These are phyloP conservation scores for Australoheros facetus DNA, from an alignment of 2,797 vertebrate genomes.

Conservation along the genomic window DNA sequence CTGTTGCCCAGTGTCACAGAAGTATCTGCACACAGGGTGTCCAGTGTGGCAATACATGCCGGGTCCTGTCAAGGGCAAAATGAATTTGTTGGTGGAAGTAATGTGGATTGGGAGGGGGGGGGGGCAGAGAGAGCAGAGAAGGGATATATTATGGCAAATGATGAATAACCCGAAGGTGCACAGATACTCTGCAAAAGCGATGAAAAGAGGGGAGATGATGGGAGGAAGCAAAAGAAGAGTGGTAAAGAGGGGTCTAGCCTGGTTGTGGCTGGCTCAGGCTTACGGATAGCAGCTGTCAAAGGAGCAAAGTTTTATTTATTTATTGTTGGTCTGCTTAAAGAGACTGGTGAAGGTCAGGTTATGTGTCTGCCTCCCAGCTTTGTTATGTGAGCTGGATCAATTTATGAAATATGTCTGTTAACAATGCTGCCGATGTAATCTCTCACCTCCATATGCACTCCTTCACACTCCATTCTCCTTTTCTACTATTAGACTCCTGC, in stretches of 20 bases:
- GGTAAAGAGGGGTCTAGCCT: conserved; percentile 53
- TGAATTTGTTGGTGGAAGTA: conserved; percentile 76
- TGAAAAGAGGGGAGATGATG: conserved; percentile 57
- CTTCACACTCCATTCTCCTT: conserved; percentile 44
- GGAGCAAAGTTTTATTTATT: conserved; percentile 79
- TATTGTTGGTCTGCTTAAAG: conserved; percentile 83
- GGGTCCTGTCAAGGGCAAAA: conserved; percentile 77
- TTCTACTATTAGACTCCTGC: conserved; percentile 37
- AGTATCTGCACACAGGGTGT: conserved; percentile 75
- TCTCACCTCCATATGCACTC: conserved; percentile 36
- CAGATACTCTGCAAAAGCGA: conserved; percentile 77
- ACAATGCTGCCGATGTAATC: conserved; percentile 77
- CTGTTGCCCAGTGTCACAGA: conserved; percentile 74
- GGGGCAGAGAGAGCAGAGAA: conserved; percentile 38
- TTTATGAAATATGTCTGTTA: conserved; percentile 86
- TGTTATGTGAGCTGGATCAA: conserved; percentile 82
- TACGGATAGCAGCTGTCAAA: conserved; percentile 82
- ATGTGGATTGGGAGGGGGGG: conserved; percentile 34
- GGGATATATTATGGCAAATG: conserved; percentile 75
- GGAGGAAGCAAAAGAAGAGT: conserved; percentile 44
- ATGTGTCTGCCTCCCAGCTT: conserved; percentile 78
- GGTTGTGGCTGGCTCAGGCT: conserved; percentile 64
- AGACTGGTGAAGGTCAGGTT: conserved; percentile 84
- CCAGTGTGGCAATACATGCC: conserved; percentile 78
- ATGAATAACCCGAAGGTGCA: conserved; percentile 79